Conservation (phyloP, 2,888 invertebrate species). For the Pristionchus fissidentatus region DNA sequence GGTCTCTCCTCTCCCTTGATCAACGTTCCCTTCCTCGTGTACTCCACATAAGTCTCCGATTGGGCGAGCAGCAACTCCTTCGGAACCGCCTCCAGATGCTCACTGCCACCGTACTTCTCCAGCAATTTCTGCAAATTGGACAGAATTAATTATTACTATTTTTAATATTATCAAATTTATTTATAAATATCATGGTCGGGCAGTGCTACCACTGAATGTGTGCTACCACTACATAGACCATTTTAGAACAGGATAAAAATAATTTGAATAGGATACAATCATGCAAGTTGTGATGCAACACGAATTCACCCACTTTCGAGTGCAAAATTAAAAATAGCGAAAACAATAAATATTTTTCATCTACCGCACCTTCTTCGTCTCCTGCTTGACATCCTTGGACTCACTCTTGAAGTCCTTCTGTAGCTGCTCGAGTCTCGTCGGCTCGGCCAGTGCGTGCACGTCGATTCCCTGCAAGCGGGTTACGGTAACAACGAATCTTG, state of each 20-base stretch:
- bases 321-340: no score
- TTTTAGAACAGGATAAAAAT: no score
- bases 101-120: slow-evolving; percentile 91
- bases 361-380: slow-evolving; percentile 82
- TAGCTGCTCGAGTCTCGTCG: slow-evolving; percentile 93
- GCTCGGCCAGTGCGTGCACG: slow-evolving; percentile 95
- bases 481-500: neutral
- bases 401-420: slow-evolving; percentile 91
- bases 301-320: no score
- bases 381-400: slow-evolving; percentile 89
- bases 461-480: slow-evolving; percentile 84
- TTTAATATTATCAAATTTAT: no score
- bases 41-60: slow-evolving; percentile 94
- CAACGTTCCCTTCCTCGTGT: slow-evolving; percentile 86
- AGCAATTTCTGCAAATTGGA: slow-evolving; percentile 82
- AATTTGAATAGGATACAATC: no score
- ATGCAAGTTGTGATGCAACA: no score
- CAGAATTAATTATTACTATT: neutral
- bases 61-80: slow-evolving; percentile 91
- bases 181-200: no score
- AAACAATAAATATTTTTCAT: no score
- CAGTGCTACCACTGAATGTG: no score
- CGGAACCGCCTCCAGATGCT: slow-evolving; percentile 90
- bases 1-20: slow-evolving; percentile 88
- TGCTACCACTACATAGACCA: no score